Percentiles rank a stretch among this genome's conserved stretches.
phyloP scores from a whole-genome alignment of 53 echinoderm and acorn worm species.

The Echinometra lucunter region DNA sequence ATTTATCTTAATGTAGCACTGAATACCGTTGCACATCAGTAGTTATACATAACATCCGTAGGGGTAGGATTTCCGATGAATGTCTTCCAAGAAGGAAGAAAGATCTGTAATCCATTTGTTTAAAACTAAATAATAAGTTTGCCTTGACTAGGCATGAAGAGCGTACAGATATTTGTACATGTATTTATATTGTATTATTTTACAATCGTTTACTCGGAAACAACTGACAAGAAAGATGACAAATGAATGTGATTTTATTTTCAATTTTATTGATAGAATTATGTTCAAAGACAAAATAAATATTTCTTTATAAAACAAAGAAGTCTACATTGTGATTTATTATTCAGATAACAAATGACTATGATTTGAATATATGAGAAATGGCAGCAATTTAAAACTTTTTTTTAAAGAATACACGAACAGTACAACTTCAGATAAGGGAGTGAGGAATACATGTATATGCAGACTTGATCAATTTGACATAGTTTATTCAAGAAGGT shows the following conservation, averaged over 20 bases:
- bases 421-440: not conserved
- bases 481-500: not conserved
- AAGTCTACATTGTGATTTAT: not conserved
- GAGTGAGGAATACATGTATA: not conserved
- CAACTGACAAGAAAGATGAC: not conserved
- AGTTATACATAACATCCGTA: not conserved
- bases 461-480: not conserved
- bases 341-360: not conserved
- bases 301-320: conserved; percentile 51
- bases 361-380: not conserved
- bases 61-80: not conserved
- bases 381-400: not conserved
- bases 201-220: not conserved
- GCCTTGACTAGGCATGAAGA: not conserved
- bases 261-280: conserved; percentile 32
- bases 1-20: not conserved
- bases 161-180: not conserved
- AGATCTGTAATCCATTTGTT: not conserved
- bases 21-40: not conserved
- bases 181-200: conserved; percentile 18
- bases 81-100: conserved; percentile 23
- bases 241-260: not conserved
- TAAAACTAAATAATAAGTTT: not conserved
- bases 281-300: conserved; percentile 30
- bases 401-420: too few species aligned